phyloP scores from a whole-genome alignment of 37 sponge, comb jelly and placozoan genomes.

The Ephydatia muelleri region DNA sequence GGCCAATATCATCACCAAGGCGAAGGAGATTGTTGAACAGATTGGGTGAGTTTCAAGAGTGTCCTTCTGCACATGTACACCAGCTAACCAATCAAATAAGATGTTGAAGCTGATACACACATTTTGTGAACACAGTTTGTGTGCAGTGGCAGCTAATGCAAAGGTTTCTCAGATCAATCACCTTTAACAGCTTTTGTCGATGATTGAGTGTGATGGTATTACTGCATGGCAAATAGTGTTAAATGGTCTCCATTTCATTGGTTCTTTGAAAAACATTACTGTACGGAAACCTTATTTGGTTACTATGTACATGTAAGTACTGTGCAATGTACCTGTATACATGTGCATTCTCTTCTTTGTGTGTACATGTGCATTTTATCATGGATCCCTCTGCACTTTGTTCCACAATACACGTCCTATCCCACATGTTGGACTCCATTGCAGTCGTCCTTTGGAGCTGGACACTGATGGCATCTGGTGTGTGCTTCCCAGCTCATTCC shows the following conservation, averaged over 20 bases:
- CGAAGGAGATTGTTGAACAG: constrained; percentile 94
- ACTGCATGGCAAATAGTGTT: no score
- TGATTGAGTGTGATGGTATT: no score
- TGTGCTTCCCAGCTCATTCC: constrained; percentile 91
- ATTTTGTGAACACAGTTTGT: no score
- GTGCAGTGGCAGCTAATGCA: no score
- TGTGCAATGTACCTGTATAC: background rate
- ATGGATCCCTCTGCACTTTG: background rate
- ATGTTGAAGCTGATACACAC: no score
- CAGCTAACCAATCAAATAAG: no score
- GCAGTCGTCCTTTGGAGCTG: constrained; percentile 91
- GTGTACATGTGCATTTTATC: background rate
- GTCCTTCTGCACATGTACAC: background rate
- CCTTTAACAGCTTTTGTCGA: no score
- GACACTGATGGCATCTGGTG: constrained; percentile 99
- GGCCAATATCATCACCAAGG: constrained; percentile 95
- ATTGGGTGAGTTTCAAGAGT: constrained; percentile 87
- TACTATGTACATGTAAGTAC: background rate
- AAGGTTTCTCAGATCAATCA: no score
- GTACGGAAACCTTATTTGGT: no score
- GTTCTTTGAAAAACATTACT: no score
- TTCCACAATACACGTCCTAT: background rate
- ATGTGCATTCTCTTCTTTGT: background rate
- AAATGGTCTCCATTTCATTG: no score
- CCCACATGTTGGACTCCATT: background rate